Evolutionary conservation across 2,888 invertebrate species (phyloP).

Genomic region (Eulithis prunata): DNA sequence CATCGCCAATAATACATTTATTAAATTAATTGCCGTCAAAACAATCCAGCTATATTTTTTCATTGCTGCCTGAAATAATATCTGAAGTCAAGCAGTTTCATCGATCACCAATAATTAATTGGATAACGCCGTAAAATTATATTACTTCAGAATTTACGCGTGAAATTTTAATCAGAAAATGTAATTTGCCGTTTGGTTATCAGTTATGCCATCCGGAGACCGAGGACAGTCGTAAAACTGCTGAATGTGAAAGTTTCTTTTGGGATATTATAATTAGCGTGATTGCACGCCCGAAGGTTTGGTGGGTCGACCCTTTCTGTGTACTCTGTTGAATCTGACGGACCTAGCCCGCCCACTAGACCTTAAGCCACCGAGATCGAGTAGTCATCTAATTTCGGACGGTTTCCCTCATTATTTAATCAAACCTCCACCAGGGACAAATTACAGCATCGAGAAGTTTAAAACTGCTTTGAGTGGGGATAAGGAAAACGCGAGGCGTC

Average conservation of each 20-base stretch:
- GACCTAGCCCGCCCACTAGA: slow-evolving; percentile 50
- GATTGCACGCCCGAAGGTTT: slow-evolving; percentile 54
- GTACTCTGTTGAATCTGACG: slow-evolving; percentile 47
- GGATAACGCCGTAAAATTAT: slow-evolving; percentile 39
- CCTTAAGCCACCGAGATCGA: slow-evolving; percentile 40
- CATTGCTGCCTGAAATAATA: slow-evolving; percentile 36
- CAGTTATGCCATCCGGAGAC: slow-evolving; percentile 32
- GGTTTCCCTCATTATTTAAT: slow-evolving; percentile 36
- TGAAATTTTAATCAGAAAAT: slow-evolving; percentile 52
- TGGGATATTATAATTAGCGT: slow-evolving; percentile 62
- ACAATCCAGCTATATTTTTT: slow-evolving; percentile 31
- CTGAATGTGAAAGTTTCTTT: slow-evolving; percentile 49
- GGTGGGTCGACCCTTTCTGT: slow-evolving; percentile 62
- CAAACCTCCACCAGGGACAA: slow-evolving; percentile 31
- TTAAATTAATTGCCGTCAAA: slow-evolving; percentile 33
- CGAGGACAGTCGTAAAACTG: slow-evolving; percentile 47
- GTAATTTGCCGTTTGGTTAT: slow-evolving; percentile 40
- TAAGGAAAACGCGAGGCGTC: slow-evolving; percentile 18
- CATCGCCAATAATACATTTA: slow-evolving; percentile 28
- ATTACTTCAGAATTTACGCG: slow-evolving; percentile 40
- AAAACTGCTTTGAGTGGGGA: slow-evolving; percentile 30
- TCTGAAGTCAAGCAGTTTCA: slow-evolving; percentile 33
- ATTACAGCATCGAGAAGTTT: slow-evolving; percentile 33
- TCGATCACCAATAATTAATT: slow-evolving; percentile 37
- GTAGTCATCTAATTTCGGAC: slow-evolving; percentile 28